Base-by-base conservation (phyloP, 2,797 vertebrate species). In the Otolemur crassicaudatus region DNA sequence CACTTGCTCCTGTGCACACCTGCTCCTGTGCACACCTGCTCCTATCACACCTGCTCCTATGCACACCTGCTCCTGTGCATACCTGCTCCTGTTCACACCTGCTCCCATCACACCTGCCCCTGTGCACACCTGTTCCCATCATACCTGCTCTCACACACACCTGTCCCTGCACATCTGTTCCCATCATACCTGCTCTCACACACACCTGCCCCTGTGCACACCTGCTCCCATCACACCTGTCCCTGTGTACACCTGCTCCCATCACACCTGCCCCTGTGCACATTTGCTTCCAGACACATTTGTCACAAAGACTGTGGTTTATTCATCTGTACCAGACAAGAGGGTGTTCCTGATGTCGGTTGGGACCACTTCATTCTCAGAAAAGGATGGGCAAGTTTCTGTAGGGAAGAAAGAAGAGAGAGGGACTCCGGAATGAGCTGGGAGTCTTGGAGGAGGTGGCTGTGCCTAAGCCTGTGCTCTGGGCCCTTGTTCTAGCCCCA, bases 401-500 rank as follows among this genome's bases (percentile, higher is more conserved):
- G 17, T 4, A 37, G 5, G 2, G 10, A 1, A 16, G 46, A 40
- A 34, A 25, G 16, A 31, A 22, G 37, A 16, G 7, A 4, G 9
- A 12, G 27, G 37, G 69, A 4, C 20, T 37, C 40, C 2, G 2
- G 43, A 8, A 12, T 0, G 0, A 46, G 46, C 81, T n/a, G 3
- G 29, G 19, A 17, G 60, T 29, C 72, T 25, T 13, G 2, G 10
- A 0, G 63, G 53, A 16, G 27, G 25, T 0, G 11, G n/a, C 40
- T 22, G 17, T 4, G 43, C 22, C 49, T 49, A 3, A 19, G 6
- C n/a, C 61, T 6, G 2, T 0, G 49, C 7, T n/a, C 10, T 6
- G 27, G 20, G 23, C 56, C 63, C 2, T 5, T 6, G 10, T 0
- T 0, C 53, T 3, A 23, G 0, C 19, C 40, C 72, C 0, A 1